Percentiles rank a stretch among this genome's conserved stretches.
Conservation (phyloP, 2,113 vertebrate species). For the Nycticebus coucang region DNA sequence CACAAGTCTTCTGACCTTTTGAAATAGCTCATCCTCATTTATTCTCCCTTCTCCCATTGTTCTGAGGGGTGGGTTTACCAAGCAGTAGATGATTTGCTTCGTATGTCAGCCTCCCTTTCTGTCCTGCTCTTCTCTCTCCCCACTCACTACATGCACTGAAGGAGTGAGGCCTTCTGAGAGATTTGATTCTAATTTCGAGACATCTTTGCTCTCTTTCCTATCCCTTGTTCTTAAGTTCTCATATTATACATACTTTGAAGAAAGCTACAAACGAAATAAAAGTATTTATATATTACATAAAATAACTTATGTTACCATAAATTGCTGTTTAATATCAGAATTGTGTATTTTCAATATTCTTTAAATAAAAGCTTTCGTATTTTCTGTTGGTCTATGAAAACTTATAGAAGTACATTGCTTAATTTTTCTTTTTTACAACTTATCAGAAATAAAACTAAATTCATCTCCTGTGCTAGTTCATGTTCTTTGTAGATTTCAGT, state of each 20-base stretch:
- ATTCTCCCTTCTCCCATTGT: background rate
- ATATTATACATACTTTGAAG: background rate
- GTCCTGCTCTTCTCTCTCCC: background rate
- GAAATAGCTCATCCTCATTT: background rate
- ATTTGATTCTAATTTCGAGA: background rate
- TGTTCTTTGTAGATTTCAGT: slow-evolving; percentile 22
- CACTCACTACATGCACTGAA: background rate
- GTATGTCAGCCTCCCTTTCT: rapidly evolving
- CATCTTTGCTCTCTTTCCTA: background rate
- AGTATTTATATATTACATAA: slow-evolving; percentile 2
- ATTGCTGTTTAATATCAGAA: slow-evolving; percentile 17
- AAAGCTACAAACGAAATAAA: slow-evolving; percentile 19
- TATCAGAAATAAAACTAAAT: background rate
- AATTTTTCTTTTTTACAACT: slow-evolving; percentile 52
- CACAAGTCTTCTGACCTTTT: background rate
- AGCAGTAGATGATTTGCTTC: background rate
- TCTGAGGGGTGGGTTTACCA: background rate
- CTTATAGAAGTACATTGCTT: slow-evolving; percentile 25
- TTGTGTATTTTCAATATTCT: slow-evolving; percentile 31
- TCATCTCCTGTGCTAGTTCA: background rate
- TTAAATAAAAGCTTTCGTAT: slow-evolving; percentile 12
- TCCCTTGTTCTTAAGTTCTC: slow-evolving; percentile 5
- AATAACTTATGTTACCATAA: background rate
- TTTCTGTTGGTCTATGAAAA: background rate
- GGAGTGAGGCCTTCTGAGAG: background rate